Conservation (phyloP, 2,113 vertebrate genomes). For the Lasiurus borealis region DNA sequence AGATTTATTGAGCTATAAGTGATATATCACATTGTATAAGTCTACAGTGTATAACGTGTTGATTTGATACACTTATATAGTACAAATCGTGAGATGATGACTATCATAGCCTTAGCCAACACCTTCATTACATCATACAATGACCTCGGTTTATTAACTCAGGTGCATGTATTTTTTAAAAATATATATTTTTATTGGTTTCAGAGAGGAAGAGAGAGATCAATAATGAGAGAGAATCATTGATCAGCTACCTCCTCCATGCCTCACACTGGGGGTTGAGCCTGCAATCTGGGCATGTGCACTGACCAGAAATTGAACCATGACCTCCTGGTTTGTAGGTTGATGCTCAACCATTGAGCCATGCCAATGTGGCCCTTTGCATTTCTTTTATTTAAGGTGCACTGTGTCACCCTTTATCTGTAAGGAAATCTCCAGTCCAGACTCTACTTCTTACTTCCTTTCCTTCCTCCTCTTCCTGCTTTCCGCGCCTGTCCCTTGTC, state of each 20-base stretch:
- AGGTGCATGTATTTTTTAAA: too few species aligned
- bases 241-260: too few species aligned
- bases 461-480: neutral
- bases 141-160: neutral
- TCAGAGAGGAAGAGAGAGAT: too few species aligned
- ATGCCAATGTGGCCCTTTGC: too few species aligned
- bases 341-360: too few species aligned
- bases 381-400: neutral
- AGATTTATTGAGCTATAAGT: neutral
- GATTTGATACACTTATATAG: neutral
- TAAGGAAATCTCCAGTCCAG: neutral
- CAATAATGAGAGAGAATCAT: too few species aligned
- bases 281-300: too few species aligned
- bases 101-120: neutral
- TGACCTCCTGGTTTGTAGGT: too few species aligned
- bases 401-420: neutral
- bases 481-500: too few species aligned
- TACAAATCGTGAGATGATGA: neutral
- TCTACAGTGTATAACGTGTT: neutral
- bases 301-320: too few species aligned
- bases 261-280: too few species aligned
- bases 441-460: rapidly evolving
- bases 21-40: neutral
- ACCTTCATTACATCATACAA: neutral
- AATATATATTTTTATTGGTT: too few species aligned